phyloP scores from a whole-genome alignment of 2,113 vertebrate species.

The Dendropsophus ebraccatus region DNA sequence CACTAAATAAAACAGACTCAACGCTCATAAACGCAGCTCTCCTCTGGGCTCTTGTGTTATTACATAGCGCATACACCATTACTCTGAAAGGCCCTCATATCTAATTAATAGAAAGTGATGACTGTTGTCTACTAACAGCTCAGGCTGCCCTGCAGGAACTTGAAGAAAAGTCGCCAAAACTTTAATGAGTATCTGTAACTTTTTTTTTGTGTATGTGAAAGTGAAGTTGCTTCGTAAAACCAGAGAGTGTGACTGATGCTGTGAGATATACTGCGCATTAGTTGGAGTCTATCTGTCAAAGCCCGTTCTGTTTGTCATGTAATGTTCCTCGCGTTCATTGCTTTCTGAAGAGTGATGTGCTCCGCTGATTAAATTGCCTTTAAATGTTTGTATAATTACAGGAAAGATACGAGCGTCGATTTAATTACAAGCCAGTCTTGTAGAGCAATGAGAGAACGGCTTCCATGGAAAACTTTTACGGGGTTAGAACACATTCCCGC shows the following conservation, averaged over 20 bases:
- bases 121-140: not conserved
- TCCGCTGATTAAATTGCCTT: conserved; percentile 44
- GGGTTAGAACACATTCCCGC: not conserved
- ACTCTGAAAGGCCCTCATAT: no score
- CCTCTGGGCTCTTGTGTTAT: no score
- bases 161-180: not conserved
- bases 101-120: not conserved
- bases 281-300: conserved; percentile 17
- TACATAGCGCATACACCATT: no score
- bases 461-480: not conserved
- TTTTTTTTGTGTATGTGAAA: not conserved
- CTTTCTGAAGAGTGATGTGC: conserved; percentile 45
- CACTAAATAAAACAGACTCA: no score
- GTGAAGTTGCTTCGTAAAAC: not conserved
- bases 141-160: not conserved
- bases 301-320: not conserved
- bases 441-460: conserved; percentile 4
- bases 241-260: conserved; percentile 4
- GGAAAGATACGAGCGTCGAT: conserved; percentile 33
- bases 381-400: conserved; percentile 47
- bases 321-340: conserved; percentile 27
- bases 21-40: no score
- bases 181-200: not conserved
- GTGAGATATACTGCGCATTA: conserved; percentile 23
- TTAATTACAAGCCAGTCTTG: conserved; percentile 39